Evolutionary conservation across 2,113 vertebrate species (phyloP).

Genomic region (Melanocharis versteri): DNA sequence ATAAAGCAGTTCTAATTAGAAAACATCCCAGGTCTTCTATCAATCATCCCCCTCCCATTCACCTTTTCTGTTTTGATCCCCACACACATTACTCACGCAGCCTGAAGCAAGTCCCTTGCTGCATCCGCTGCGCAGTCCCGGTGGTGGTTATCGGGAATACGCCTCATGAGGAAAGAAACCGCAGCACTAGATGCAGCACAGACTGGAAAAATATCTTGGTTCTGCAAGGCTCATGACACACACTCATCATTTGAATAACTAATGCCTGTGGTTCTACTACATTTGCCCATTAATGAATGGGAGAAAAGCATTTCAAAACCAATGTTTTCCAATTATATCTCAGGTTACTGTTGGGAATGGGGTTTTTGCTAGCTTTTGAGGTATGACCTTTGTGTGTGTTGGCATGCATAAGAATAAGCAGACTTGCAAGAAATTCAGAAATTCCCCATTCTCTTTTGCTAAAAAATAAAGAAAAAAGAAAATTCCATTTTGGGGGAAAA

Average conservation of each 20-base stretch:
- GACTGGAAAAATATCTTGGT: background rate
- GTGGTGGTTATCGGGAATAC: rapidly evolving
- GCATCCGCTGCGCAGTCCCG: rapidly evolving
- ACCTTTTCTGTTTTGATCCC: background rate
- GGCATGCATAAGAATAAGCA: background rate
- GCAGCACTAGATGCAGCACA: background rate
- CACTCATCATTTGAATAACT: background rate
- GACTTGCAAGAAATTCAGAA: background rate
- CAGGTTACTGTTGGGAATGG: background rate
- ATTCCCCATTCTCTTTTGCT: background rate
- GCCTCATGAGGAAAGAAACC: background rate
- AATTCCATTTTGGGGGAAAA: rapidly evolving
- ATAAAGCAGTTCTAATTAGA: constrained; percentile 30
- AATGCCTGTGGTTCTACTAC: background rate
- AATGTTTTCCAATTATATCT: background rate
- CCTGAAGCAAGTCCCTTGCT: background rate
- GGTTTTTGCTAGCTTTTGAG: background rate
- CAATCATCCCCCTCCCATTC: background rate
- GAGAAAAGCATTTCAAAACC: background rate
- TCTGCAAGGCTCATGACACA: background rate
- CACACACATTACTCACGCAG: background rate
- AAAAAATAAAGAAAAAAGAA: background rate
- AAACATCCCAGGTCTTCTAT: constrained; percentile 12
- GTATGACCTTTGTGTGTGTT: background rate
- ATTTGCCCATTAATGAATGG: constrained; percentile 10